These are phyloP conservation scores for Gambusia yucatana DNA, from an alignment of 2,797 vertebrate genomes.

Conservation along the genomic window DNA sequence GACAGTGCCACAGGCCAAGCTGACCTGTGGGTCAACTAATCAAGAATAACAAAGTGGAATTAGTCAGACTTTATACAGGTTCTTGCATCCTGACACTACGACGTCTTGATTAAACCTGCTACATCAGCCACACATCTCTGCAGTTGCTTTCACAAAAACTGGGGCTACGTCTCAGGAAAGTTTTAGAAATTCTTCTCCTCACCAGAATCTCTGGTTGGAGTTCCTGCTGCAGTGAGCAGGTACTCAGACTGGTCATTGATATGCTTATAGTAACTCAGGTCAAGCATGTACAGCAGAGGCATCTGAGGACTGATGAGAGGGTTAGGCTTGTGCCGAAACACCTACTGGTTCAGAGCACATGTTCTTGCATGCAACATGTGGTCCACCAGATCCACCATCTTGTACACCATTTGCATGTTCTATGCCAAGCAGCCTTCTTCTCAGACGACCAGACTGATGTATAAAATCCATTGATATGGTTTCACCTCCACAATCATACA, in stretches of 20 bases:
- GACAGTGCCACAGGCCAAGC: background rate
- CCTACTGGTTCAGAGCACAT: background rate
- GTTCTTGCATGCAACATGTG: background rate
- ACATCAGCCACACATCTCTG: background rate
- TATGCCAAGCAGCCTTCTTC: background rate
- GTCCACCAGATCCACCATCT: background rate
- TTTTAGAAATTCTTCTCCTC: background rate
- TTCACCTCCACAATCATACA: background rate
- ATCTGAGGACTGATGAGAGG: background rate
- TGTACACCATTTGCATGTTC: background rate
- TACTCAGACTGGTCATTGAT: background rate
- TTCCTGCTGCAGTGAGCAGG: background rate
- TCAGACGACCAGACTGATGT: background rate
- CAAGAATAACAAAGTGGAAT: background rate
- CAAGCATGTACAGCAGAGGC: background rate
- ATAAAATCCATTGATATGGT: background rate
- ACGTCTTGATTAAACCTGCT: background rate
- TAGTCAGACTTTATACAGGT: background rate
- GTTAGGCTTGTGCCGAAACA: background rate
- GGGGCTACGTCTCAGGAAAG: background rate
- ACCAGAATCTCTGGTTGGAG: background rate
- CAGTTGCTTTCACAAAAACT: background rate
- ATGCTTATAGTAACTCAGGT: background rate
- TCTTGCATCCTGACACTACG: background rate
- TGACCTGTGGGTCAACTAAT: background rate